Base-by-base conservation (phyloP, 2,888 invertebrate species). In the Xanthia togata region DNA sequence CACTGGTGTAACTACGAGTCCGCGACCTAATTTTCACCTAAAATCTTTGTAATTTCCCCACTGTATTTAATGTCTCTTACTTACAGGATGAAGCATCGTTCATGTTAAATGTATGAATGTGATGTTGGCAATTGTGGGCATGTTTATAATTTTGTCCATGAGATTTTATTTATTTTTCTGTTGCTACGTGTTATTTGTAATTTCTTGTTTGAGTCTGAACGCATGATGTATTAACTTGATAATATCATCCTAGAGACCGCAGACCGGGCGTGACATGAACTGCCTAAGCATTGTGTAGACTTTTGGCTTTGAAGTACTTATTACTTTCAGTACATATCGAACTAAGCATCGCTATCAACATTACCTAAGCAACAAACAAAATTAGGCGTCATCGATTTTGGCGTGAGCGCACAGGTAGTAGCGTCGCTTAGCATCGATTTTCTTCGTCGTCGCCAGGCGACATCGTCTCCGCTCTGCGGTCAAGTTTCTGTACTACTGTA, bases 191-290 rank as follows among this genome's bases (percentile, higher is more conserved):
- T 89, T 85, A 86, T 90, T 89, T 92, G 80, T 92, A 93, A 95
- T 95, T 95, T 95, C 94, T 89, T 95, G 95, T 96, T 96, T 95
- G 95, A 93, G 95, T 92, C 84, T 84, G 83, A 88, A 80, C 86
- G 95, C 95, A 95, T 95, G 93, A 78, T 68, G 41, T 69, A 88
- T 88, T 91, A 88, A 92, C 89, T 89, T 74, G 71, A 87, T 76
- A 71, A 82, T 83, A 85, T 65, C 76, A 78, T 72, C 81, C 78
- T 82, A 68, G 63, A 87, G 84, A 82, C 87, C 88, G 88, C 86
- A 84, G 84, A 87, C 87, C 85, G 85, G 81, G 67, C 78, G 78
- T 74, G 85, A 86, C 78, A 77, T 73, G 81, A 79, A 77, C 75
- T 83, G 81, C 77, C 70, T 76, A 70, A 78, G 73, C 75, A 71